Conservation (phyloP, 2,113 vertebrate genomes). For the Chaetops frenatus region DNA sequence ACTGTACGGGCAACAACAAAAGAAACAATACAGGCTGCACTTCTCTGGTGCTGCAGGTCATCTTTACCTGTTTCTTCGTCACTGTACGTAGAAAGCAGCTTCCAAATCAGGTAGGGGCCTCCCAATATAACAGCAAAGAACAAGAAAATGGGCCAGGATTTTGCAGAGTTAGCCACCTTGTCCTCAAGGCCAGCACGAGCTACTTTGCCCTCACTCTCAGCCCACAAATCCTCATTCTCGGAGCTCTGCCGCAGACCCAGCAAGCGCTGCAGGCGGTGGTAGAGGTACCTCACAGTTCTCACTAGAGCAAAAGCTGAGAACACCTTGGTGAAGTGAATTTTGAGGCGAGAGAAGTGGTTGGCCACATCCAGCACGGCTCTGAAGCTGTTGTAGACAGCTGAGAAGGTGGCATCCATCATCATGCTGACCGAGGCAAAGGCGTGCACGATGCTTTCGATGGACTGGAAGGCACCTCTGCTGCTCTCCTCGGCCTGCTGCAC, state of each 20-base stretch:
- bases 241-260: conserved; percentile 79
- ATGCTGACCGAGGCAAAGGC: conserved; percentile 95
- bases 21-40: not conserved
- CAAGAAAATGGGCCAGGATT: conserved; percentile 96
- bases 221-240: conserved; percentile 92
- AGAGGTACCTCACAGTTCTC: conserved; percentile 89
- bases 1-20: not conserved
- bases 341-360: conserved; percentile 93
- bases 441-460: conserved; percentile 96
- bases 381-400: conserved; percentile 97
- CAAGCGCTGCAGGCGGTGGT: conserved; percentile 81
- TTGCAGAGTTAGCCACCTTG: conserved; percentile 73
- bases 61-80: conserved; percentile 79
- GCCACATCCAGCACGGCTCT: conserved; percentile 94
- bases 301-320: conserved; percentile 94
- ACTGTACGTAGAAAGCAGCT: conserved; percentile 81
- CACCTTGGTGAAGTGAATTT: conserved; percentile 91
- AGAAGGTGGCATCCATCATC: conserved; percentile 99
- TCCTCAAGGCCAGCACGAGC: conserved; percentile 72
- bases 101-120: conserved; percentile 98
- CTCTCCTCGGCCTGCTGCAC: conserved; percentile 97
- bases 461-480: conserved; percentile 96
- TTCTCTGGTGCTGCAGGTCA: not conserved
- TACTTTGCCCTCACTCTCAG: conserved; percentile 82
- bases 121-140: conserved; percentile 95